Percentiles rank a stretch among this genome's conserved stretches.
Evolutionary conservation across 2,797 vertebrate species (phyloP).

Genomic region (Sparus aurata): DNA sequence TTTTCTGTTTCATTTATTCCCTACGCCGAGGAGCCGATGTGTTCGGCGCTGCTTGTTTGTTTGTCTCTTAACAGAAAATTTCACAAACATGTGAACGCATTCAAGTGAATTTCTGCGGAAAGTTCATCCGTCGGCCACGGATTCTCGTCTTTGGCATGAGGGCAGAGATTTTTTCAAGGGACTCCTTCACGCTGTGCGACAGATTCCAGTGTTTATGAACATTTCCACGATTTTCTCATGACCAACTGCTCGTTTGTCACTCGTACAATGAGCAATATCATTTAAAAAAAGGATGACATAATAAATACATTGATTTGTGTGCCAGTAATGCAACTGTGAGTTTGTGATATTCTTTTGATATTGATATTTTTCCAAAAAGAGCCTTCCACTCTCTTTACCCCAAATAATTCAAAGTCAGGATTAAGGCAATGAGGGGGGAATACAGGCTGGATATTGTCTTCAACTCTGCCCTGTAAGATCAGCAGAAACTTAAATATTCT

Average conservation of each 20-base stretch:
- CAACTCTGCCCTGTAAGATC: neutral
- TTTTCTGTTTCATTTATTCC: slow-evolving; percentile 18
- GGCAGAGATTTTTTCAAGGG: neutral
- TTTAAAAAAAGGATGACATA: neutral
- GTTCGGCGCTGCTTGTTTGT: neutral
- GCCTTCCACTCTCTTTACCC: neutral
- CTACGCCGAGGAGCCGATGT: neutral
- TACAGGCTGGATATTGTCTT: neutral
- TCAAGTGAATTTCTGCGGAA: neutral
- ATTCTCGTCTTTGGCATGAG: neutral
- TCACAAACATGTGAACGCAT: neutral
- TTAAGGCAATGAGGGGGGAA: neutral
- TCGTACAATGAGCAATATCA: neutral
- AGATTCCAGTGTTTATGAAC: neutral
- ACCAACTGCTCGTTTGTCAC: neutral
- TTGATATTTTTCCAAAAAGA: neutral
- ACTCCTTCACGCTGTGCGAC: neutral
- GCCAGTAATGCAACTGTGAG: neutral
- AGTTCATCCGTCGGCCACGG: neutral
- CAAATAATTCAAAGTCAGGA: neutral
- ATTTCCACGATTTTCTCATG: neutral
- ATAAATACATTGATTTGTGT: neutral
- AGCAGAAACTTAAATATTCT: neutral
- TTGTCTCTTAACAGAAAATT: neutral
- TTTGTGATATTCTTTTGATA: neutral